phyloP scores from a whole-genome alignment of 2,797 vertebrate species.

The Silurus aristotelis region DNA sequence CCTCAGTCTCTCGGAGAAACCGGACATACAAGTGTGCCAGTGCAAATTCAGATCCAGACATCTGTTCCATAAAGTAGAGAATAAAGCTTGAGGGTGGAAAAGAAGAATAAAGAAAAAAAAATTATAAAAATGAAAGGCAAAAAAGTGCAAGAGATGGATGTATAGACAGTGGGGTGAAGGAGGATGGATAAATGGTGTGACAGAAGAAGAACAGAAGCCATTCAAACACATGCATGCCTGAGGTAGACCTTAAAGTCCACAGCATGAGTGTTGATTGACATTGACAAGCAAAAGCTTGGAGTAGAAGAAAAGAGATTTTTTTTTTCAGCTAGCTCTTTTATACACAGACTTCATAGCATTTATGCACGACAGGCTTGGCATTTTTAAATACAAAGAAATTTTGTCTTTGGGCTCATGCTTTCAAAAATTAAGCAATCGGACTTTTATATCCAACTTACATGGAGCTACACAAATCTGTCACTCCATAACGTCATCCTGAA shows the following conservation, averaged over 20 bases:
- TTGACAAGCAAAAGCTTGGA: conserved; percentile 52
- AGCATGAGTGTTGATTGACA: conserved; percentile 50
- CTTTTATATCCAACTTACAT: conserved; percentile 28
- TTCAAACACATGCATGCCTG: conserved; percentile 47
- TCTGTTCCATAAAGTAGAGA: conserved; percentile 53
- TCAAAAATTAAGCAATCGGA: conserved; percentile 31
- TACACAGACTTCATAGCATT: conserved; percentile 41
- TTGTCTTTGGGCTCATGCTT: conserved; percentile 33
- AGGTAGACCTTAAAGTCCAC: conserved; percentile 52
- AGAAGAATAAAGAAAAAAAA: conserved; percentile 30
- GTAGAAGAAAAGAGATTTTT: conserved; percentile 33
- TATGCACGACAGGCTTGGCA: conserved; percentile 41
- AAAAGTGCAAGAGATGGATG: background rate
- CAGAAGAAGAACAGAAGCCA: conserved; percentile 36
- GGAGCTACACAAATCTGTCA: conserved; percentile 32
- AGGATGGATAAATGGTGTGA: conserved; percentile 19
- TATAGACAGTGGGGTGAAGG: conserved; percentile 15
- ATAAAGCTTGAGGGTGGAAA: conserved; percentile 39
- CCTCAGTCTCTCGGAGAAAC: conserved; percentile 36
- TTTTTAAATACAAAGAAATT: conserved; percentile 44
- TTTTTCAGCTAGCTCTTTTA: conserved; percentile 40
- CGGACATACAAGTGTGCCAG: conserved; percentile 38
- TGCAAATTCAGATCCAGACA: conserved; percentile 49
- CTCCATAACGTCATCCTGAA: conserved; percentile 25
- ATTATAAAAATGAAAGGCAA: background rate